Evolutionary conservation across 2,113 vertebrate genomes (phyloP).

Genomic region (Tragelaphus strepsiceros): DNA sequence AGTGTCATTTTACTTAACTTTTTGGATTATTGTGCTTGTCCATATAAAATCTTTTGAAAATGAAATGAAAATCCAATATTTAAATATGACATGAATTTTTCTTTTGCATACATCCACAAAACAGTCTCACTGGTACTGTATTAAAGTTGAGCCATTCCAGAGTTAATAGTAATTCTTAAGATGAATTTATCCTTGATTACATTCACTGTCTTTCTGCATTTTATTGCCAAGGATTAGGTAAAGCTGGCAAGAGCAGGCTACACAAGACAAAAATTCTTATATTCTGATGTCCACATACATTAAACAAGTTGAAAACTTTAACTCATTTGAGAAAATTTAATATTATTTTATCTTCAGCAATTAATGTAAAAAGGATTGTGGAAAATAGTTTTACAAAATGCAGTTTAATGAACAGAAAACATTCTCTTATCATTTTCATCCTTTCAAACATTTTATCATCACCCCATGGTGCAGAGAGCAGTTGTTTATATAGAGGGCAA

Average conservation of each 20-base stretch:
- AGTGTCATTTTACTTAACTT: neutral
- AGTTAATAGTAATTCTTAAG: neutral
- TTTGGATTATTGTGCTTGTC: neutral
- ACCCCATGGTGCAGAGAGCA: neutral
- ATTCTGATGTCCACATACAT: neutral
- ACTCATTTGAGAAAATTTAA: neutral
- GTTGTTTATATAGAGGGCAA: neutral
- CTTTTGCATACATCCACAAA: neutral
- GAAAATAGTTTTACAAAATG: conserved; percentile 28
- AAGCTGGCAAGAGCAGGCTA: neutral
- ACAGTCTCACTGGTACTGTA: neutral
- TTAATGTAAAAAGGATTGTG: neutral
- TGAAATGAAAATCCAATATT: neutral
- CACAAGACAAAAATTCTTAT: neutral
- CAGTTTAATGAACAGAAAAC: conserved; percentile 33
- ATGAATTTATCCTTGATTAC: neutral
- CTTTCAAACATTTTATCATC: conserved; percentile 14
- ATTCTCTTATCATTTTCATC: neutral
- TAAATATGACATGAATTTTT: neutral
- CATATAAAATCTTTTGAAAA: neutral
- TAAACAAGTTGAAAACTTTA: neutral
- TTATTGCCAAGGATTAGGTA: neutral
- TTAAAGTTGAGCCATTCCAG: neutral
- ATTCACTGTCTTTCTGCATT: neutral
- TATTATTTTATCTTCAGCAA: neutral